Evolutionary conservation across 2,797 vertebrate species (phyloP).

Genomic region (Lerista edwardsae): DNA sequence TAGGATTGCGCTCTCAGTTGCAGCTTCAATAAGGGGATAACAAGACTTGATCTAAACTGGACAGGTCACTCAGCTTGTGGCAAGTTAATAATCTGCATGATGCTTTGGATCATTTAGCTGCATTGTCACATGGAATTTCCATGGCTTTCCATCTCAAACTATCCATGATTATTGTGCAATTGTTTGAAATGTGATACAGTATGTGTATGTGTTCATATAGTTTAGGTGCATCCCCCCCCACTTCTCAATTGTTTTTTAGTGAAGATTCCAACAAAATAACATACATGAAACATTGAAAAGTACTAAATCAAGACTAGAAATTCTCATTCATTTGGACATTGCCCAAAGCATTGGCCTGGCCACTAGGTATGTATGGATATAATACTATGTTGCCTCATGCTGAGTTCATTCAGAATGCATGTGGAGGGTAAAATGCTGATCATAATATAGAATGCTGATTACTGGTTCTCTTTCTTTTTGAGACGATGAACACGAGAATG

Average conservation of each 20-base stretch:
- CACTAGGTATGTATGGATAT: too few relatives aligned
- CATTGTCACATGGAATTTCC: too few relatives aligned
- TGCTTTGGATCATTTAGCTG: too few relatives aligned
- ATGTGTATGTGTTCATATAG: too few relatives aligned
- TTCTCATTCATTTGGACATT: not conserved
- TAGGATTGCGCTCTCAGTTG: not conserved
- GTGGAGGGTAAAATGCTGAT: not conserved
- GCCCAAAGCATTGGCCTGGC: not conserved
- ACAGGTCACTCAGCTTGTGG: too few relatives aligned
- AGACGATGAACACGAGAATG: conserved; percentile 48
- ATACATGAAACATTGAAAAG: not conserved
- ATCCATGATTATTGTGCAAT: too few relatives aligned
- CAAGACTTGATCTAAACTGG: too few relatives aligned
- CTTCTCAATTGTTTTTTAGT: too few relatives aligned
- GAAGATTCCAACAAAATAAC: not conserved
- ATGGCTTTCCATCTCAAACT: too few relatives aligned
- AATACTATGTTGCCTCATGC: not conserved
- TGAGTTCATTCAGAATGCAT: not conserved
- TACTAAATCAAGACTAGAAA: not conserved
- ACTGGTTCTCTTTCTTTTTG: conserved; percentile 14
- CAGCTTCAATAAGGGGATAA: not conserved
- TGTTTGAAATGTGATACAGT: too few relatives aligned
- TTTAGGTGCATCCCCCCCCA: too few relatives aligned
- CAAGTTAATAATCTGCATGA: too few relatives aligned
- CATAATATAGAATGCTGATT: not conserved